Percentiles rank a stretch among this genome's conserved stretches.
These are phyloP conservation scores for Pardosa pseudoannulata DNA, from an alignment of 2,888 invertebrate species.

Conservation along the genomic window DNA sequence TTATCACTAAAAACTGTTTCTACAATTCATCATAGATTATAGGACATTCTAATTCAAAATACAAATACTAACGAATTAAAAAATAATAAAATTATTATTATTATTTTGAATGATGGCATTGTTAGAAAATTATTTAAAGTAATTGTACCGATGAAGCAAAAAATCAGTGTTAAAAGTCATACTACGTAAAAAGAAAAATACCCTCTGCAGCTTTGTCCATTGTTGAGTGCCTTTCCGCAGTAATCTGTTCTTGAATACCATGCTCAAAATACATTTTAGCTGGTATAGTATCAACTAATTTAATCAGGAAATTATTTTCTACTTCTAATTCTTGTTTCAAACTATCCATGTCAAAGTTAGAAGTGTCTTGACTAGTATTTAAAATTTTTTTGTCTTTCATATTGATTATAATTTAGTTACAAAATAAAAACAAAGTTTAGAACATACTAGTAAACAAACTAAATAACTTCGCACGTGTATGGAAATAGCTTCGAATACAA, in stretches of 20 bases:
- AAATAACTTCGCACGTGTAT: no score
- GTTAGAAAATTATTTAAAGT: neutral
- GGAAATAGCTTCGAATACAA: no score
- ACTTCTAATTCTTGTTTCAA: slow-evolving; percentile 26
- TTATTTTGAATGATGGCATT: no score
- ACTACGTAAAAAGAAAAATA: neutral
- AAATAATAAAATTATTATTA: neutral
- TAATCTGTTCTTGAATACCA: slow-evolving; percentile 70
- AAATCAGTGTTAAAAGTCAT: neutral
- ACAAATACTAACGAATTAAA: neutral
- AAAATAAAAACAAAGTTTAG: no score
- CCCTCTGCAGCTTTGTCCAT: slow-evolving; percentile 68
- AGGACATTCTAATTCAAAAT: no score
- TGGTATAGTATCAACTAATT: slow-evolving; percentile 73
- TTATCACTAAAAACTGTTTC: no score
- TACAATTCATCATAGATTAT: no score
- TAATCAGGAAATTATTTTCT: slow-evolving; percentile 71
- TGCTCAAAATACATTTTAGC: slow-evolving; percentile 73
- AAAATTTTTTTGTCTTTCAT: neutral
- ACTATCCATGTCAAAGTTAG: neutral
- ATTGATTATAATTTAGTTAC: no score
- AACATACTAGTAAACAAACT: no score
- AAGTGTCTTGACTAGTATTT: neutral
- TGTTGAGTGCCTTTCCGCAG: slow-evolving; percentile 43
- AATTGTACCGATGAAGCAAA: neutral